Evolutionary conservation across 2,113 vertebrate species (phyloP), one percentile per base, ranked within the genome.

Genomic region (Anarhynchus alexandrinus): DNA sequence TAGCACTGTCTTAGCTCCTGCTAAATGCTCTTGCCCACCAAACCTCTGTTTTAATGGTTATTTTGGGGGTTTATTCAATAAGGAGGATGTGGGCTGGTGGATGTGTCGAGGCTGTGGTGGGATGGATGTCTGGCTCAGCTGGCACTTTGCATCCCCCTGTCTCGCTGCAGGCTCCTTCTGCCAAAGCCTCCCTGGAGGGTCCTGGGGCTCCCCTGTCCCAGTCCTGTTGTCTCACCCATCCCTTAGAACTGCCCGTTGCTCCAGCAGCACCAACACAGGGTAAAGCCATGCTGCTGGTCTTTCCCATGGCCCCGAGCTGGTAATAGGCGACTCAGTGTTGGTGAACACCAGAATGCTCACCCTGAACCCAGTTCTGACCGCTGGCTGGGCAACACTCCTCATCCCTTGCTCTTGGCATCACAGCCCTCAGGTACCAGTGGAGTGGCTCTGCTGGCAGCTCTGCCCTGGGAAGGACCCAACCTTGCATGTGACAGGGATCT

Each of bases 391-490:
- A n/a, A 2, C 6, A 0, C 18, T 74, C 52, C 76, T 18, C n/a
- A 6, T 20, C 52, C 27, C 62, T 82, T 15, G 0, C 61, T 29
- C 4, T 18, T 2, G 2, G 40, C 45, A 13, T 7, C 6, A 0
- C 65, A 74, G 65, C 81, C 65, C 62, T 73, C 0, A 1, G 43
- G 4, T 26, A 40, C 85, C 78, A 13, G 64, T 2, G 0, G 65
- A 34, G 49, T 9, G 43, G 55, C 47, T 62, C 71, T 19, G 52
- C 2, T 1, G 11, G 51, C 45, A 22, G 25, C 34, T 90, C 23
- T 82, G 86, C 52, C 55, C 42, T 18, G 36, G 57, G 61, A 54
- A 71, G 25, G 45, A 64, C 32, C 47, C 62, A 91, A 38, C 6
- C 20, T 34, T 36, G 21, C 58, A 13, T 2, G 0, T 11, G 25